A percentile compares a stretch with the other conserved stretches of the same genome.
These are phyloP conservation scores for Antedon mediterranea DNA, from an alignment of 53 echinoderm and acorn worm genomes.

Conservation along the genomic window DNA sequence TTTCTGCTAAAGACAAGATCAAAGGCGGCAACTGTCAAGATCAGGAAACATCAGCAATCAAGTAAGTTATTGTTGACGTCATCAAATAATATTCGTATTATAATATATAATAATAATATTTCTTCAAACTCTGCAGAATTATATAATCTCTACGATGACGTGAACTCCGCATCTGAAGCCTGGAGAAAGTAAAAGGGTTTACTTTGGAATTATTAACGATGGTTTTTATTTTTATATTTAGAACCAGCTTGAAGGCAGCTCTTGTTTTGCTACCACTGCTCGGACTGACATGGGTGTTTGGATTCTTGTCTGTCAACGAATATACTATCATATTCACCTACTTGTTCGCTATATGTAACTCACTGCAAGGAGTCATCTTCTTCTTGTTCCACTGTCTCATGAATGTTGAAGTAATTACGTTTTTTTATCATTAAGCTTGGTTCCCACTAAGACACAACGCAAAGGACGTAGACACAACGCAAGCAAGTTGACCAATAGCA, in stretches of 20 bases:
- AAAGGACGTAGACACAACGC: too few relatives aligned
- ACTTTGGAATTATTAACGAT: too few relatives aligned
- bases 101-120: too few relatives aligned
- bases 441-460: too few relatives aligned
- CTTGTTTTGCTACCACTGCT: conserved; percentile 54
- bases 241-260: conserved; percentile 61
- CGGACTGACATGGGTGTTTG: conserved; percentile 68
- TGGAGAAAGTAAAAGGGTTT: too few relatives aligned
- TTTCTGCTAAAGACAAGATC: conserved; percentile 50
- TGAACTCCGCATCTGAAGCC: too few relatives aligned
- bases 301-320: conserved; percentile 42
- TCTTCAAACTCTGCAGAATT: too few relatives aligned
- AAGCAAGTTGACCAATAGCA: too few relatives aligned
- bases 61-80: conserved; percentile 25
- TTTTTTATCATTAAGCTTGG: too few relatives aligned
- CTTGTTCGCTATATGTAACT: conserved; percentile 54
- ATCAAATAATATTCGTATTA: not conserved
- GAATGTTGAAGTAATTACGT: conserved; percentile 49
- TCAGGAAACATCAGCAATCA: conserved; percentile 43
- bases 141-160: too few relatives aligned
- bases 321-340: conserved; percentile 51
- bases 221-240: too few relatives aligned
- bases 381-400: conserved; percentile 55
- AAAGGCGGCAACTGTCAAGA: conserved; percentile 16
- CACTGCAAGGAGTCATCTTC: conserved; percentile 68